Evolutionary conservation across 2,797 vertebrate species (phyloP).

Genomic region (Coracias cyanogaster): DNA sequence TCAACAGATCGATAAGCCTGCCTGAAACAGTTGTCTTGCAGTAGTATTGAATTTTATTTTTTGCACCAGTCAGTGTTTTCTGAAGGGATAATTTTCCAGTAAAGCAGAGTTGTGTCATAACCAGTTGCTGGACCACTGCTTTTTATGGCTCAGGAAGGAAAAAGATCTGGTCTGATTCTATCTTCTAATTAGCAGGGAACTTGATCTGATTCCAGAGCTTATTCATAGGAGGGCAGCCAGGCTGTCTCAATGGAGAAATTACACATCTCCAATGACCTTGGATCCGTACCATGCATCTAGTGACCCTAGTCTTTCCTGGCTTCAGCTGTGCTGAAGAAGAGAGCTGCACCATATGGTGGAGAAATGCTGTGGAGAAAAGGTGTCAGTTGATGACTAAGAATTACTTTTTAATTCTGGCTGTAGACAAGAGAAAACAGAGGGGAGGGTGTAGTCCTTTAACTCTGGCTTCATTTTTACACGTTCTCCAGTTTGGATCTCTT

Average conservation of each 20-base stretch:
- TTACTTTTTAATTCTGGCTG: background rate
- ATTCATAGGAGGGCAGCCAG: background rate
- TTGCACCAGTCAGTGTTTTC: background rate
- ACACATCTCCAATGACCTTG: background rate
- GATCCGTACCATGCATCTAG: background rate
- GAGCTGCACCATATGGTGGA: background rate
- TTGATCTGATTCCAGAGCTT: background rate
- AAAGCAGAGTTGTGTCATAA: background rate
- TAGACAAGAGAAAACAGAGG: background rate
- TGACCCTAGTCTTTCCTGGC: background rate
- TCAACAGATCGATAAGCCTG: constrained; percentile 16
- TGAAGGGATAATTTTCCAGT: background rate
- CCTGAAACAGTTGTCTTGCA: constrained; percentile 16
- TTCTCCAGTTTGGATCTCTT: background rate
- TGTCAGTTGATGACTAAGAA: background rate
- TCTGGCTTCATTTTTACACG: background rate
- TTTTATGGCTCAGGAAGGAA: background rate
- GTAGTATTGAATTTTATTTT: background rate
- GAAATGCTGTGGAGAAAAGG: background rate
- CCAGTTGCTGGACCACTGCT: background rate
- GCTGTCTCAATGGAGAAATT: background rate
- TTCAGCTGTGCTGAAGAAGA: background rate
- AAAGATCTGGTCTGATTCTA: background rate
- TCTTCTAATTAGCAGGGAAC: background rate
- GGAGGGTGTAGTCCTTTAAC: background rate